Percentiles rank a stretch among this genome's conserved stretches.
These are phyloP conservation scores for Galemys pyrenaicus DNA, from an alignment of 2,113 vertebrate genomes.

Conservation along the genomic window DNA sequence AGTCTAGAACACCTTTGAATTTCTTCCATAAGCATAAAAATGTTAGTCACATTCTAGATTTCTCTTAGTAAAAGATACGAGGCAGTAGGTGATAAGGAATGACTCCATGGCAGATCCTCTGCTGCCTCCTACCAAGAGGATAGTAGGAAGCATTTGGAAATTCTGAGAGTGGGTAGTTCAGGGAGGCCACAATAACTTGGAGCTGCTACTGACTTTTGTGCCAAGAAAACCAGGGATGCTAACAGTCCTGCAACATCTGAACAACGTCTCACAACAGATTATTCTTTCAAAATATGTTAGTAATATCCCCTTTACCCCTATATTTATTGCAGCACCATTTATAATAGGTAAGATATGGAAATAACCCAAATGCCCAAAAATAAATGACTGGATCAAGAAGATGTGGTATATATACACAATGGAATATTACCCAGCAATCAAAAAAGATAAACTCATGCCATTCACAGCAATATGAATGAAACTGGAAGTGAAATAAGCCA, in stretches of 20 bases:
- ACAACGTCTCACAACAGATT: slow-evolving; percentile 15
- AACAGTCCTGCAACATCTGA: not conserved
- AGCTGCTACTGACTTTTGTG: not conserved
- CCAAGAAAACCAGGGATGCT: slow-evolving; percentile 13
- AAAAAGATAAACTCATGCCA: too few species aligned
- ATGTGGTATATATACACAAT: too few species aligned
- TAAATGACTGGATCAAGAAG: too few species aligned
- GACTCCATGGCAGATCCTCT: not conserved
- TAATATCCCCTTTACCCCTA: too few species aligned
- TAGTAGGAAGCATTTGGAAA: not conserved
- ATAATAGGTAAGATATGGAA: too few species aligned
- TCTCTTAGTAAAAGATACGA: not conserved
- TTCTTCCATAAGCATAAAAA: slow-evolving; percentile 17
- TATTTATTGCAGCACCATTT: too few species aligned
- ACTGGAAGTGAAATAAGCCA: too few species aligned
- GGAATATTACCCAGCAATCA: too few species aligned
- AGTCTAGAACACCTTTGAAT: slow-evolving; percentile 12
- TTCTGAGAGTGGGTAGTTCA: not conserved
- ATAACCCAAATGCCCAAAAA: too few species aligned
- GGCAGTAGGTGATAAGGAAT: not conserved
- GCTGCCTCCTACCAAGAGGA: not conserved
- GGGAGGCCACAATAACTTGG: not conserved
- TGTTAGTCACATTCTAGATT: not conserved
- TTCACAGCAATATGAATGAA: too few species aligned
- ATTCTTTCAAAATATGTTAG: not conserved